Evolutionary conservation across 2,888 invertebrate species (phyloP).

Genomic region (Penaeus monodon): DNA sequence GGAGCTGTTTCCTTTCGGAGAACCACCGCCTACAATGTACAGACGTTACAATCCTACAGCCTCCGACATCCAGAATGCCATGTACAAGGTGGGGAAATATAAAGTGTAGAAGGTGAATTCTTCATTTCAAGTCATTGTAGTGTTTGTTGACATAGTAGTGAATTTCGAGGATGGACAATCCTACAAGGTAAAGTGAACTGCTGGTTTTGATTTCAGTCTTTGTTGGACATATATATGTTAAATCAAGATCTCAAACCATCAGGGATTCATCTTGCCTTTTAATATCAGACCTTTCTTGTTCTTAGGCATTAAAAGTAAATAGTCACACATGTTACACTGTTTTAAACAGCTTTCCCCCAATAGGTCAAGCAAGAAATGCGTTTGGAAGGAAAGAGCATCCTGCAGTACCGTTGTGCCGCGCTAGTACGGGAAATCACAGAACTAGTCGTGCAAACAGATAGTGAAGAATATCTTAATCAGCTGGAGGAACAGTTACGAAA

Average conservation of each 20-base stretch:
- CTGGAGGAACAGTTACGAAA: conserved; percentile 49
- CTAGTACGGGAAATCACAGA: conserved; percentile 51
- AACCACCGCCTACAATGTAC: conserved; percentile 60
- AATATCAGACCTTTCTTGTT: too few species aligned
- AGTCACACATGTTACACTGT: neutral
- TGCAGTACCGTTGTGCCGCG: conserved; percentile 54
- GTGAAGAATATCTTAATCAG: conserved; percentile 53
- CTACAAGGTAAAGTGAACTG: neutral
- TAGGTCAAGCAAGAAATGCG: conserved; percentile 56
- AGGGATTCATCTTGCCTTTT: too few species aligned
- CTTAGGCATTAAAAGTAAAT: neutral
- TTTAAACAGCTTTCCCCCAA: neutral
- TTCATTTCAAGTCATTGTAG: neutral
- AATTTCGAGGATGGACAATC: neutral
- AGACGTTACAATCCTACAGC: conserved; percentile 60
- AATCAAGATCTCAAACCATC: too few species aligned
- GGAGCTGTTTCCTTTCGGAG: conserved; percentile 49
- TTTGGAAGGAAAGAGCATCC: conserved; percentile 46
- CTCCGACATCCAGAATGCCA: conserved; percentile 60
- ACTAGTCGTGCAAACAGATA: conserved; percentile 48
- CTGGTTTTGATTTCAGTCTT: neutral
- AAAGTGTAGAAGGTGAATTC: neutral
- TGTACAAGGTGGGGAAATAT: conserved; percentile 50
- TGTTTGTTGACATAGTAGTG: neutral
- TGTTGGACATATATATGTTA: too few species aligned